These are phyloP conservation scores for Leucoraja ocellata DNA, from an alignment of 2,797 vertebrate species.

Conservation along the genomic window DNA sequence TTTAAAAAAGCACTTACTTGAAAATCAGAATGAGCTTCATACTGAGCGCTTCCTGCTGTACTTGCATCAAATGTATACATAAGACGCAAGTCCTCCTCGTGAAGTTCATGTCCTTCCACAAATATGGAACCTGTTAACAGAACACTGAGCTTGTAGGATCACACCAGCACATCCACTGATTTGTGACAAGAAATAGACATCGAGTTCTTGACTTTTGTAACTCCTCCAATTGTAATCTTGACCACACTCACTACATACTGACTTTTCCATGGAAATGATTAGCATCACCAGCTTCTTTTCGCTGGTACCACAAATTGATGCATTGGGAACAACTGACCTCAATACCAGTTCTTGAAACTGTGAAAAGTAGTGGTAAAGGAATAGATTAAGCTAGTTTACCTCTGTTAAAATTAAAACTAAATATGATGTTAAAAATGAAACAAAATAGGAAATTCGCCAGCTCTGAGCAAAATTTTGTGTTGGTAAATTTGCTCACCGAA, in stretches of 20 bases:
- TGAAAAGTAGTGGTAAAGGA: neutral
- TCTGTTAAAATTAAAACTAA: neutral
- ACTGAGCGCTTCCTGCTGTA: conserved; percentile 64
- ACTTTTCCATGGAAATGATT: neutral
- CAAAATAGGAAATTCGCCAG: neutral
- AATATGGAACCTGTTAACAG: conserved; percentile 66
- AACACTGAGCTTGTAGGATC: neutral
- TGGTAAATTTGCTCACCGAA: neutral
- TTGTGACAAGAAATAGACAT: neutral
- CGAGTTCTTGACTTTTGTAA: no score
- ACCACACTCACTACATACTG: neutral
- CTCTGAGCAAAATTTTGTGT: neutral
- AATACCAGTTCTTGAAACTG: neutral
- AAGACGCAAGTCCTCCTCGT: conserved; percentile 81
- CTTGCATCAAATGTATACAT: conserved; percentile 82
- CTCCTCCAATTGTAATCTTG: neutral
- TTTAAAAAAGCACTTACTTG: conserved; percentile 63
- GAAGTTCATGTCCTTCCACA: conserved; percentile 81
- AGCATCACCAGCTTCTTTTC: neutral
- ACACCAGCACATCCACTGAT: neutral
- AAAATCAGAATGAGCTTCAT: conserved; percentile 85
- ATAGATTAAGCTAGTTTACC: neutral
- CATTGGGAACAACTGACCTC: neutral
- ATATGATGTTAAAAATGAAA: neutral
- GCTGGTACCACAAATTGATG: neutral